Evolutionary conservation across 2,797 vertebrate species (phyloP).

Genomic region (Mionectes olivaceus): DNA sequence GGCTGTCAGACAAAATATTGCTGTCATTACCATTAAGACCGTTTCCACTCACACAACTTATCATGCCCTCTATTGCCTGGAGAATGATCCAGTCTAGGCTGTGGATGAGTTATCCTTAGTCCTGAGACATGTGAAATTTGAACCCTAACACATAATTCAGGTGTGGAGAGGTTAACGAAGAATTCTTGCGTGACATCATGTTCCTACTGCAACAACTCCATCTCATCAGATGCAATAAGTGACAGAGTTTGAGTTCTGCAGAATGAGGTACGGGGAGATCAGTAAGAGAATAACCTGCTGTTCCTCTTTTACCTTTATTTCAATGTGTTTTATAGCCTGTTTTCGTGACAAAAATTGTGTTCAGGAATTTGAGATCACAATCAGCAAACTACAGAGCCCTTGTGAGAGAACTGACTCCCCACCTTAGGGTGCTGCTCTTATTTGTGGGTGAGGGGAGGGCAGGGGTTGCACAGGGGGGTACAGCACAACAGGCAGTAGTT

Average conservation of each 20-base stretch:
- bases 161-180: fast-evolving
- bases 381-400: not conserved
- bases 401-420: not conserved
- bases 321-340: not conserved
- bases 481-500: not conserved
- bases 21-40: not conserved
- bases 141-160: not conserved
- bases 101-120: not conserved
- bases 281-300: not conserved
- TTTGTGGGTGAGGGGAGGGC: too few relatives aligned
- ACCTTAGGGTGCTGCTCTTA: not conserved
- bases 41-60: too few relatives aligned
- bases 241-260: not conserved
- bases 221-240: not conserved
- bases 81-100: not conserved
- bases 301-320: not conserved
- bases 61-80: not conserved
- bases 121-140: not conserved
- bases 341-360: not conserved
- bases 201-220: not conserved
- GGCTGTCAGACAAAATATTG: not conserved
- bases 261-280: not conserved
- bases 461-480: too few relatives aligned
- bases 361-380: not conserved
- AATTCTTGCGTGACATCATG: not conserved